A percentile compares a stretch with the other conserved stretches of the same genome.
phyloP scores from a whole-genome alignment of 2,888 invertebrate species.

The Phortica okadai region DNA sequence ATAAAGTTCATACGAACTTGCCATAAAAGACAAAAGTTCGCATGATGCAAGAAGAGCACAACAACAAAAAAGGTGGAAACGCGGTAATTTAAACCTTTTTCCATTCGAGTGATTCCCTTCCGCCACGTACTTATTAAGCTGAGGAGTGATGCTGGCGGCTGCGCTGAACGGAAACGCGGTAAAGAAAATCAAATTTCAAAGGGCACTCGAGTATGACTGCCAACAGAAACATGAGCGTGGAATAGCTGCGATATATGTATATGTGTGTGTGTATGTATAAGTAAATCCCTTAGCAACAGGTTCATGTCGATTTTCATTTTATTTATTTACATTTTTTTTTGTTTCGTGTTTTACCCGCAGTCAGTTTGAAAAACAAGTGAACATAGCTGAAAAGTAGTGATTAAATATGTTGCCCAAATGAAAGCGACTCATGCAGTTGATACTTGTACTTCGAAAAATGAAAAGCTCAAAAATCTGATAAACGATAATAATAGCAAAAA shows the following conservation, averaged over 20 bases:
- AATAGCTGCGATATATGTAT: not conserved
- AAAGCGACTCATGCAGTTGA: too few species aligned
- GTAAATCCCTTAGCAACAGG: slow-evolving; percentile 62
- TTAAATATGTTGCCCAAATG: slow-evolving; percentile 1
- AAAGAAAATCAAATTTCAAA: slow-evolving; percentile 21
- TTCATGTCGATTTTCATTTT: slow-evolving; percentile 33
- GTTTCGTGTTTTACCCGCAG: not conserved
- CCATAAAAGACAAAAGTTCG: too few species aligned
- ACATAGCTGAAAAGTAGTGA: not conserved
- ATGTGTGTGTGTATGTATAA: not conserved
- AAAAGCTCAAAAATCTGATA: slow-evolving; percentile 28
- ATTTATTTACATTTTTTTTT: not conserved
- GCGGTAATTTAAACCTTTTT: slow-evolving; percentile 71
- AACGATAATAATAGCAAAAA: slow-evolving; percentile 41
- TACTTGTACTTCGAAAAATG: not conserved
- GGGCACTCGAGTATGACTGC: slow-evolving; percentile 21
- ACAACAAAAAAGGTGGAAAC: slow-evolving; percentile 37
- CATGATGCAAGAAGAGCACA: slow-evolving; percentile 13
- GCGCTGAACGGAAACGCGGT: not conserved
- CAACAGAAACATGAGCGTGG: not conserved
- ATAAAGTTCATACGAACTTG: too few species aligned
- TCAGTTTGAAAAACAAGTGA: not conserved
- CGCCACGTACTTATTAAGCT: slow-evolving; percentile 9
- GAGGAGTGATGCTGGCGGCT: not conserved
- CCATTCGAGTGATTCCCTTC: slow-evolving; percentile 59